Percentiles rank a stretch among this genome's conserved stretches.
phyloP scores from a whole-genome alignment of 2,888 invertebrate species.

The Emmelina monodactyla region DNA sequence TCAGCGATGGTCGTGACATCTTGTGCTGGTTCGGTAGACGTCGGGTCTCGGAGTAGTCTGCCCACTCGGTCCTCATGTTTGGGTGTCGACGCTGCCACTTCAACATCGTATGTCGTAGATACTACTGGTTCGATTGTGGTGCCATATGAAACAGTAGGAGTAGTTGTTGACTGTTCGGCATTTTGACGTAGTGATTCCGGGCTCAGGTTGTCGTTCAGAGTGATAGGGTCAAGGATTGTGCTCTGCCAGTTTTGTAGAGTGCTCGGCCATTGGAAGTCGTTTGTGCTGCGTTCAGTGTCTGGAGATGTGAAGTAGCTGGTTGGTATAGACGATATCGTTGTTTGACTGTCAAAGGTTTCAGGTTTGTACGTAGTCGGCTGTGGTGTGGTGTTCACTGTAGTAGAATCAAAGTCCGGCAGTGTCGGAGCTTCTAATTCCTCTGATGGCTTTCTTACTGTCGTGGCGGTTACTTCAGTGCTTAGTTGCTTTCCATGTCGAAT shows the following conservation, averaged over 20 bases:
- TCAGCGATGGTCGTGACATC: slow-evolving; percentile 70
- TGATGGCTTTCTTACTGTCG: slow-evolving; percentile 35
- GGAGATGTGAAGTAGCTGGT: slow-evolving; percentile 44
- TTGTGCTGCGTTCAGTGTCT: slow-evolving; percentile 46
- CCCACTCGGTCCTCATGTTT: slow-evolving; percentile 36
- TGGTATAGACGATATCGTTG: slow-evolving; percentile 29
- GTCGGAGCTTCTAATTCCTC: slow-evolving; percentile 53
- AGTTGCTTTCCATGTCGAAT: slow-evolving; percentile 48
- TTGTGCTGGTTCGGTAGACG: slow-evolving; percentile 62
- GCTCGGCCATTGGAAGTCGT: slow-evolving; percentile 56
- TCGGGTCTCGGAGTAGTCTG: slow-evolving; percentile 37
- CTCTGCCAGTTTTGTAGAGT: slow-evolving; percentile 69
- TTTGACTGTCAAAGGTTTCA: slow-evolving; percentile 26
- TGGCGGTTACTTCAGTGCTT: slow-evolving; percentile 27
- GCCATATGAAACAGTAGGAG: slow-evolving; percentile 30
- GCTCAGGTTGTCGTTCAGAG: slow-evolving; percentile 72
- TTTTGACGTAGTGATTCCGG: slow-evolving; percentile 23
- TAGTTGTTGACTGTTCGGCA: slow-evolving; percentile 20
- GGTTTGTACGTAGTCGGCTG: slow-evolving; percentile 28
- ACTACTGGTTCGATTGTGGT: slow-evolving; percentile 34
- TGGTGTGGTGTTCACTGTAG: slow-evolving; percentile 32
- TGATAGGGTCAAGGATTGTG: slow-evolving; percentile 75
- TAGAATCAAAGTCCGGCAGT: slow-evolving; percentile 29
- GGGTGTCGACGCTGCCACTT: slow-evolving; percentile 28
- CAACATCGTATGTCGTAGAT: slow-evolving; percentile 34